A percentile compares a stretch with the other conserved stretches of the same genome.
Evolutionary conservation across 2,797 vertebrate species (phyloP).

Genomic region (Clarias pachynema): DNA sequence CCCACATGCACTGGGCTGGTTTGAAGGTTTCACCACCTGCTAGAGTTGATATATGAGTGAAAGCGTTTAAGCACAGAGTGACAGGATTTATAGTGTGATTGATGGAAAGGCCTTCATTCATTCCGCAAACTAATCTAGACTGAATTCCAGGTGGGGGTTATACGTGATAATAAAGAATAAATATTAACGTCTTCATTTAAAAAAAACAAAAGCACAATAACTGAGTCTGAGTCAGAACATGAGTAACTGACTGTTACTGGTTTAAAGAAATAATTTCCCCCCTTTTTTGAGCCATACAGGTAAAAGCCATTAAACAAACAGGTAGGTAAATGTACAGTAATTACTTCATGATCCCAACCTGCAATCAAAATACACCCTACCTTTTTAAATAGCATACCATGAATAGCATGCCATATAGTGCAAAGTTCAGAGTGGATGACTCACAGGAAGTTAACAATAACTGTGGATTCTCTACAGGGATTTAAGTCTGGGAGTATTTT

Average conservation of each 20-base stretch:
- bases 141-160: slow-evolving; percentile 58
- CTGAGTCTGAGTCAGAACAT: slow-evolving; percentile 38
- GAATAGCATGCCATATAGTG: slow-evolving; percentile 23
- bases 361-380: slow-evolving; percentile 2
- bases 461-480: slow-evolving; percentile 29
- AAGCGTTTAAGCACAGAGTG: slow-evolving; percentile 8
- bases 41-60: slow-evolving; percentile 20
- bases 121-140: slow-evolving; percentile 51
- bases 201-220: not conserved
- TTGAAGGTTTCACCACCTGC: slow-evolving; percentile 19
- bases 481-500: slow-evolving; percentile 32
- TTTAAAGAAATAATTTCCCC: slow-evolving; percentile 4
- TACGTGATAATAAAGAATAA: slow-evolving; percentile 67
- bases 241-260: not conserved
- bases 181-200: slow-evolving; percentile 63
- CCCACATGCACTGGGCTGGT: slow-evolving; percentile 17
- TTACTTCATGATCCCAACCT: not conserved
- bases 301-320: not conserved
- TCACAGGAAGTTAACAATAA: slow-evolving; percentile 36
- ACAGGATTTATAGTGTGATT: slow-evolving; percentile 30
- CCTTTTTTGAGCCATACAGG: slow-evolving; percentile 4
- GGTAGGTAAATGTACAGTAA: slow-evolving; percentile 18
- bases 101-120: slow-evolving; percentile 14
- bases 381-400: slow-evolving; percentile 20
- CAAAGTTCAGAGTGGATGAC: slow-evolving; percentile 37